These are phyloP conservation scores for Batillaria attramentaria DNA, from an alignment of 1,140 invertebrate species.

Conservation along the genomic window DNA sequence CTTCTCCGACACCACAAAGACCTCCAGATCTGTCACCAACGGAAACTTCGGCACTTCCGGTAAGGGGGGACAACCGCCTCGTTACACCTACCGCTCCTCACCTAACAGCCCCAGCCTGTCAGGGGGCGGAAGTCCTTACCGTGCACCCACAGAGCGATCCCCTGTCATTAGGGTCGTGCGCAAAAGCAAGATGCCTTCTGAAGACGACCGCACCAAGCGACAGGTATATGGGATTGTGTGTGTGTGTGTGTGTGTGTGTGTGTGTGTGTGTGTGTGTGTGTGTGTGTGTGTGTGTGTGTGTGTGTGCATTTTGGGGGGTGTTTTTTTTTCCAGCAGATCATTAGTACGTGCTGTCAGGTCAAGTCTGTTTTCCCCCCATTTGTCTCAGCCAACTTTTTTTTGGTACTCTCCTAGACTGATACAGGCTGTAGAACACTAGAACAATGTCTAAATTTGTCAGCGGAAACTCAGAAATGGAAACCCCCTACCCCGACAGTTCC, in stretches of 20 bases:
- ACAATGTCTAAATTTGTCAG: too few species aligned
- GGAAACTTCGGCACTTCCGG: constrained; percentile 1
- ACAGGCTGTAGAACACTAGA: too few species aligned
- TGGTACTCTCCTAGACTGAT: too few species aligned
- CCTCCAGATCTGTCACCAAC: background rate
- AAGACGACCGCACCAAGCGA: constrained; percentile 55
- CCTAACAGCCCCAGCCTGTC: background rate
- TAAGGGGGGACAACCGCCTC: background rate
- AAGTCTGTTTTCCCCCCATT: too few species aligned
- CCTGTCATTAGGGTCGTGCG: constrained; percentile 30
- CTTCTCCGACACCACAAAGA: constrained; percentile 9
- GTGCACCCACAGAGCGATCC: constrained; percentile 30
- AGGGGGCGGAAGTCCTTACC: constrained; percentile 14
- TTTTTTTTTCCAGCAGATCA: too few species aligned
- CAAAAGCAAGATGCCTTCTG: constrained; percentile 34
- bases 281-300: background rate
- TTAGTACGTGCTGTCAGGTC: too few species aligned
- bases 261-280: background rate
- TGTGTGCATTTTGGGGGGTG: background rate
- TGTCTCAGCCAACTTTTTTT: too few species aligned
- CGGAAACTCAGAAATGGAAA: too few species aligned
- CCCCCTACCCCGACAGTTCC: too few species aligned
- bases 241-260: background rate
- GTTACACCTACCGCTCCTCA: constrained; percentile 25
- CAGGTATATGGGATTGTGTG: constrained; percentile 41